Evolutionary conservation across 2,888 invertebrate species (phyloP), one percentile per base, ranked within the genome.

Genomic region (Athetis lepigone): DNA sequence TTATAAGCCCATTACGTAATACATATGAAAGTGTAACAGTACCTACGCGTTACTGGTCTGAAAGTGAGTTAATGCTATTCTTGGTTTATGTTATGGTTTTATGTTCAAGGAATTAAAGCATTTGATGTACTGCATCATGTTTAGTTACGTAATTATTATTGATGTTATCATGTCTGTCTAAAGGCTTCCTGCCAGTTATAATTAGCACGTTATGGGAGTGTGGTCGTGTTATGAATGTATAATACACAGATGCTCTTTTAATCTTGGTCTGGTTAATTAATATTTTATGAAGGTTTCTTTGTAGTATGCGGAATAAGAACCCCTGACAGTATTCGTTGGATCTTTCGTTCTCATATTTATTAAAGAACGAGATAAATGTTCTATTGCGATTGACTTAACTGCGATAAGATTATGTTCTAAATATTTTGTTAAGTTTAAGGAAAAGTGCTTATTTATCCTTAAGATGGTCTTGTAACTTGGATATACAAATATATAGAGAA

Each of bases 1-100:
- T 36, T 75, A 54, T 74, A 49, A 67, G 76, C 58, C 69, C 59
- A 77, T 89, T 88, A 88, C 87, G 84, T 87, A 89, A 93, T 76
- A 58, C 77, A 65, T 73, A 84, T 73, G 89, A 91, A 91, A 90
- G 89, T 90, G 90, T 88, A 83, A 85, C 83, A 85, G 77, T 87
- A 86, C 85, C 75, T 87, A 88, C 85, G 88, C 84, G 62, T 74
- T 77, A 77, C 83, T 78, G 85, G 80, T 86, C 85, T 86, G 93
- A 94, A 92, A 94, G 93, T 88, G 91, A 93, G 89, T 90, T 92
- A 90, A 90, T 91, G 83, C 73, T 79, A 87, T 88, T 85, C 85
- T 77, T 65, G 37, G 49, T 66, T 73, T 19, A 43, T 29, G 19
- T 47, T 64, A 65, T 68, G 71, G 71, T 74, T 76, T n/a, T 71